These are phyloP conservation scores for Chrysina gloriosa DNA, from an alignment of 2,888 invertebrate genomes.

Conservation along the genomic window DNA sequence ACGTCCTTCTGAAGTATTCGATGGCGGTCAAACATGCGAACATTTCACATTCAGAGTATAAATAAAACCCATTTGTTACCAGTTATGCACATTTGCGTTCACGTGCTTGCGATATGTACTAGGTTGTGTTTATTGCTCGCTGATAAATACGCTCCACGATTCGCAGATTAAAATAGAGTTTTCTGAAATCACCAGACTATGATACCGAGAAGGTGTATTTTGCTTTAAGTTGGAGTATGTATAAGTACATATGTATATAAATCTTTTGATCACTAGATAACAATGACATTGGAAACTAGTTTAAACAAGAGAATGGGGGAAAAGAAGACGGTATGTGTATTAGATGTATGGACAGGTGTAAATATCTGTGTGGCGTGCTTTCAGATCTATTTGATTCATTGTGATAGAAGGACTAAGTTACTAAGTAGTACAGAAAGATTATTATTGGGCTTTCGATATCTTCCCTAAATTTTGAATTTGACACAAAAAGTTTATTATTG, in stretches of 20 bases:
- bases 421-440: too few species aligned
- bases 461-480: too few species aligned
- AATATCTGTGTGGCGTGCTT: too few species aligned
- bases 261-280: constrained; percentile 12
- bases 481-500: too few species aligned
- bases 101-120: neutral
- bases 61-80: constrained; percentile 10
- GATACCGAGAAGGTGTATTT: neutral
- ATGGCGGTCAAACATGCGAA: constrained; percentile 11
- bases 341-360: too few species aligned
- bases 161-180: neutral
- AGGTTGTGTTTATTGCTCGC: neutral
- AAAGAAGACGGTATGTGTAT: too few species aligned
- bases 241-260: too few species aligned
- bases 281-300: constrained; percentile 25
- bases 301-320: neutral
- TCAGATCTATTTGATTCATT: too few species aligned
- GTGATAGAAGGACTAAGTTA: too few species aligned
- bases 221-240: neutral
- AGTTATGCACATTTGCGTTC: constrained; percentile 8
- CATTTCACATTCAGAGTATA: constrained; percentile 13
- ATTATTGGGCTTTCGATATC: too few species aligned
- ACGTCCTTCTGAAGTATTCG: constrained; percentile 22
- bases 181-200: constrained; percentile 4
- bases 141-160: neutral